A percentile compares a stretch with the other conserved stretches of the same genome.
Conservation (phyloP, 2,797 vertebrate genomes). For the Odontamblyopus lacepedii region DNA sequence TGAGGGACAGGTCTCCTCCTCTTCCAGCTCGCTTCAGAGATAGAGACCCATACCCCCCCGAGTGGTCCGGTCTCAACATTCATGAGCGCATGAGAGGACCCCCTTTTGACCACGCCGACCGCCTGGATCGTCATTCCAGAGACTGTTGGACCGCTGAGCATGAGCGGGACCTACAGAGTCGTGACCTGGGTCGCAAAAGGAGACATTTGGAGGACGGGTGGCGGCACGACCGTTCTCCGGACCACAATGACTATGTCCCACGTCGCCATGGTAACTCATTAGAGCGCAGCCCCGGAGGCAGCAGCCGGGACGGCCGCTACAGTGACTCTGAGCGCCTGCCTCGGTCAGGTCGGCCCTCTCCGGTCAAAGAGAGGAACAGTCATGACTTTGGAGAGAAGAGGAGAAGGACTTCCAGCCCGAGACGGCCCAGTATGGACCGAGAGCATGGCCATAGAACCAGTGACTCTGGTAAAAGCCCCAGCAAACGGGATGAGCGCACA, state of each 20-base stretch:
- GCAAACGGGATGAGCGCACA: conserved; percentile 69
- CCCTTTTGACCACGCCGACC: conserved; percentile 86
- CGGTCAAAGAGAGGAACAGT: conserved; percentile 80
- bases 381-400: conserved; percentile 81
- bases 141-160: conserved; percentile 88
- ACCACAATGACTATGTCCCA: conserved; percentile 77
- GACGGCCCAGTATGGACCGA: conserved; percentile 31
- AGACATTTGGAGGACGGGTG: conserved; percentile 84
- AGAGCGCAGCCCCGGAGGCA: conserved; percentile 84
- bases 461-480: conserved; percentile 81
- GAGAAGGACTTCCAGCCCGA: conserved; percentile 55
- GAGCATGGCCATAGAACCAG: conserved; percentile 71
- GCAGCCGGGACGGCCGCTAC: conserved; percentile 83
- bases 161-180: conserved; percentile 83
- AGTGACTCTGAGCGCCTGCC: conserved; percentile 85
- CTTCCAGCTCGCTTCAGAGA: conserved; percentile 88
- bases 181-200: conserved; percentile 86
- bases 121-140: conserved; percentile 79
- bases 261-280: conserved; percentile 84
- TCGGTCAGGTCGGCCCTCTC: conserved; percentile 83
- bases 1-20: conserved; percentile 88
- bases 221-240: conserved; percentile 87
- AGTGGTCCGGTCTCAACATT: conserved; percentile 86
- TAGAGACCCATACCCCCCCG: conserved; percentile 85
- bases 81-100: conserved; percentile 86